phyloP scores from a whole-genome alignment of 1,140 invertebrate genomes.

The Pissodes strobi region DNA sequence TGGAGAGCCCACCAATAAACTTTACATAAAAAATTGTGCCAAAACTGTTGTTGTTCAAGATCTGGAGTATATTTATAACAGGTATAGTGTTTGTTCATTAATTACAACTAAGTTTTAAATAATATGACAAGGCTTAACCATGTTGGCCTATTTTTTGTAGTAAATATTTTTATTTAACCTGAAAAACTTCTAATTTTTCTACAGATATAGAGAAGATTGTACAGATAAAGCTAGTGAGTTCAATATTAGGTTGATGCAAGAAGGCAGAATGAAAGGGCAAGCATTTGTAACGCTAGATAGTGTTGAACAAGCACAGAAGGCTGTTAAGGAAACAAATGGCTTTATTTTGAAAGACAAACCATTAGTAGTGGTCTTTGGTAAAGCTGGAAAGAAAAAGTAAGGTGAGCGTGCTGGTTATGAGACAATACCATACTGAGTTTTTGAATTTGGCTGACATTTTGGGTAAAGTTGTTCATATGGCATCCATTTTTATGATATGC shows the following conservation, averaged over 20 bases:
- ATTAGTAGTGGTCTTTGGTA: conserved; percentile 88
- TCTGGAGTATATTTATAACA: conserved; percentile 77
- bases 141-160: neutral
- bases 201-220: conserved; percentile 57
- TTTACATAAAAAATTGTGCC: conserved; percentile 92
- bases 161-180: neutral
- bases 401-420: too few relatives aligned
- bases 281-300: conserved; percentile 86
- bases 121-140: too few relatives aligned
- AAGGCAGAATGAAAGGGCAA: conserved; percentile 95
- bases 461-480: too few relatives aligned
- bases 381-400: conserved; percentile 55
- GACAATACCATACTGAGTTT: too few relatives aligned
- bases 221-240: conserved; percentile 64
- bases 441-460: too few relatives aligned
- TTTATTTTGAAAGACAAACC: conserved; percentile 85
- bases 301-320: conserved; percentile 71
- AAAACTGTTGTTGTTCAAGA: conserved; percentile 79
- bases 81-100: conserved; percentile 62
- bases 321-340: conserved; percentile 87
- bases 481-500: too few relatives aligned
- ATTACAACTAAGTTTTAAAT: conserved; percentile 43
- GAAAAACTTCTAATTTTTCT: neutral
- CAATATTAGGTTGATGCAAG: conserved; percentile 89
- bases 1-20: conserved; percentile 77